Evolutionary conservation across 2,113 vertebrate genomes (phyloP).

Genomic region (Phalacrocorax aristotelis): DNA sequence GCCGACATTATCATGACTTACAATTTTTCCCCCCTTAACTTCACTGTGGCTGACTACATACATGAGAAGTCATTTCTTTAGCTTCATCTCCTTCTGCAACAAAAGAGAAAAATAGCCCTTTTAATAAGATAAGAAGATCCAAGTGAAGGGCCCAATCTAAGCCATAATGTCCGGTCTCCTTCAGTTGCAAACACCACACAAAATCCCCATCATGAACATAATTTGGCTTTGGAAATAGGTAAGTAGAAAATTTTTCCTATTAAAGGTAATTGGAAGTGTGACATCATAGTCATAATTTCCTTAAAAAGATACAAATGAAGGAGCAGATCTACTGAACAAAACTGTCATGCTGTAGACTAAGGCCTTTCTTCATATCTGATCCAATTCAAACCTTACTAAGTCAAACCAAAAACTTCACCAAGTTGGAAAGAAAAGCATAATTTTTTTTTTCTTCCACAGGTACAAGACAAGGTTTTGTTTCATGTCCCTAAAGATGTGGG

Average conservation of each 20-base stretch:
- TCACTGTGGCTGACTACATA: conserved; percentile 25
- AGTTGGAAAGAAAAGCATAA: neutral
- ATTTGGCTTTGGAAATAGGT: conserved; percentile 7
- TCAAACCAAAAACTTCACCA: neutral
- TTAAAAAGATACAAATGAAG: neutral
- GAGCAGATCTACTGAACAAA: neutral
- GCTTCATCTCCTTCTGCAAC: conserved; percentile 12
- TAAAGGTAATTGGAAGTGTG: neutral
- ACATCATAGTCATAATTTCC: neutral
- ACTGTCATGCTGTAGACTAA: neutral
- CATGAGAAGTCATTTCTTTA: conserved; percentile 45
- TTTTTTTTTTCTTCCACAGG: neutral
- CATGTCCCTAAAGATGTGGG: neutral
- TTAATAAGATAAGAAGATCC: neutral
- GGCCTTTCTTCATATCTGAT: neutral
- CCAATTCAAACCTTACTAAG: neutral
- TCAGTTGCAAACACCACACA: neutral
- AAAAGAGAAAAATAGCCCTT: conserved; percentile 1
- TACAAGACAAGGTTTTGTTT: neutral
- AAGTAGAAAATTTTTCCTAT: conserved; percentile 41
- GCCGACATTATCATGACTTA: conserved; percentile 53
- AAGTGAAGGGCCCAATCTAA: neutral
- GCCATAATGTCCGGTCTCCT: neutral
- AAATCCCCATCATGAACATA: neutral
- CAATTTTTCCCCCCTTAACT: conserved; percentile 47